Evolutionary conservation across 2,888 invertebrate species (phyloP).

Genomic region (Netelia inedita): DNA sequence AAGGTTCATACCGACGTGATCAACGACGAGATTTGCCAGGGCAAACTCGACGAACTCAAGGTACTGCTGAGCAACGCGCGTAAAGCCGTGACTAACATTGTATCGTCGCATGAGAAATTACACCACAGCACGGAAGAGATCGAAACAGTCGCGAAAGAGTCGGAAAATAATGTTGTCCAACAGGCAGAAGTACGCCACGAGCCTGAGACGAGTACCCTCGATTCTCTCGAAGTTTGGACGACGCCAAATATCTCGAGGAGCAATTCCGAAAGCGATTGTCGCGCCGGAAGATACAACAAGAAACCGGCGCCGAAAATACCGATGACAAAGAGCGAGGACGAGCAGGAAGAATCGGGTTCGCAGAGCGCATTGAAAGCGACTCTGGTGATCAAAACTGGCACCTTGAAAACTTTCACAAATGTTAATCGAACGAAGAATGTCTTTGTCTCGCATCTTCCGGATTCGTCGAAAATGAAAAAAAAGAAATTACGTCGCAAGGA

Average conservation of each 20-base stretch:
- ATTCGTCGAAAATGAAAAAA: slow-evolving; percentile 68
- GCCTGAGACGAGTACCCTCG: slow-evolving; percentile 26
- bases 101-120: slow-evolving; percentile 74
- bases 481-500: slow-evolving; percentile 77
- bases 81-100: slow-evolving; percentile 77
- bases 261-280: slow-evolving; percentile 76
- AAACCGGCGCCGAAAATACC: slow-evolving; percentile 86
- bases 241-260: slow-evolving; percentile 73
- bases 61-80: slow-evolving; percentile 77
- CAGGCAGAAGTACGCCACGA: neutral
- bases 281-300: slow-evolving; percentile 87
- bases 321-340: slow-evolving; percentile 68
- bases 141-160: slow-evolving; percentile 2
- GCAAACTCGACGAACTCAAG: slow-evolving; percentile 80
- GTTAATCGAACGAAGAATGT: slow-evolving; percentile 74
- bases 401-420: slow-evolving; percentile 79
- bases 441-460: slow-evolving; percentile 73
- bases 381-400: slow-evolving; percentile 86
- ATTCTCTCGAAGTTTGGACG: slow-evolving; percentile 63
- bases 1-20: neutral
- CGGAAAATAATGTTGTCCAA: slow-evolving; percentile 4
- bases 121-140: slow-evolving; percentile 39
- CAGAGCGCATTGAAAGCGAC: slow-evolving; percentile 85
- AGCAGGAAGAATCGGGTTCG: slow-evolving; percentile 62
- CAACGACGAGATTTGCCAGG: slow-evolving; percentile 75